Evolutionary conservation across 2,888 invertebrate genomes (phyloP).

Genomic region (Microchrysa polita): DNA sequence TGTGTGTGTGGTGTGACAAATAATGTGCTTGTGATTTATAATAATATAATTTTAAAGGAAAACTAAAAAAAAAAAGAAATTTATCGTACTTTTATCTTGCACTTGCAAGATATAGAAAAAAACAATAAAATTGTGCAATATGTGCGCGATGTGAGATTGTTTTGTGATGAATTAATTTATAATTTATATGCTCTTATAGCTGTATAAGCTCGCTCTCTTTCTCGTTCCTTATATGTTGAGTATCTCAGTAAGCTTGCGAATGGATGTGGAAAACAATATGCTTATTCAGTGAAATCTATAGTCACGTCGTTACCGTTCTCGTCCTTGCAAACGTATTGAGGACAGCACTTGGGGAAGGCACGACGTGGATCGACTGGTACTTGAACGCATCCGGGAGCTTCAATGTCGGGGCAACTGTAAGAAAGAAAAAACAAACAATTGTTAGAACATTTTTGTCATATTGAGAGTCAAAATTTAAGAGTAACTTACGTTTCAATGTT

Average conservation of each 20-base stretch:
- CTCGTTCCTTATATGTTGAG: too few relatives aligned
- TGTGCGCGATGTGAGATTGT: not conserved
- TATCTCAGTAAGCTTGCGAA: too few relatives aligned
- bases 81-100: not conserved
- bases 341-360: conserved; percentile 63
- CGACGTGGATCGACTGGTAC: conserved; percentile 59
- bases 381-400: conserved; percentile 63
- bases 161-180: conserved; percentile 5
- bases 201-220: not conserved
- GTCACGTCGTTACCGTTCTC: conserved; percentile 62
- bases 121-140: not conserved
- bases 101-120: not conserved
- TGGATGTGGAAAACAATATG: not conserved
- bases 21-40: not conserved
- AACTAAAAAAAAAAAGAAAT: too few relatives aligned
- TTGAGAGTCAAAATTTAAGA: not conserved
- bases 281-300: conserved; percentile 50
- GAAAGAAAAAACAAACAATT: not conserved
- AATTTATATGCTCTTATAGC: too few relatives aligned
- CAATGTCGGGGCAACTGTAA: conserved; percentile 58
- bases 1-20: too few relatives aligned
- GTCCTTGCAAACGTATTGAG: conserved; percentile 61
- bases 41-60: too few relatives aligned
- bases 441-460: not conserved
- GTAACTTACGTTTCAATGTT: conserved; percentile 59